Base-by-base conservation (phyloP, 2,888 invertebrate species). In the Labia minor region DNA sequence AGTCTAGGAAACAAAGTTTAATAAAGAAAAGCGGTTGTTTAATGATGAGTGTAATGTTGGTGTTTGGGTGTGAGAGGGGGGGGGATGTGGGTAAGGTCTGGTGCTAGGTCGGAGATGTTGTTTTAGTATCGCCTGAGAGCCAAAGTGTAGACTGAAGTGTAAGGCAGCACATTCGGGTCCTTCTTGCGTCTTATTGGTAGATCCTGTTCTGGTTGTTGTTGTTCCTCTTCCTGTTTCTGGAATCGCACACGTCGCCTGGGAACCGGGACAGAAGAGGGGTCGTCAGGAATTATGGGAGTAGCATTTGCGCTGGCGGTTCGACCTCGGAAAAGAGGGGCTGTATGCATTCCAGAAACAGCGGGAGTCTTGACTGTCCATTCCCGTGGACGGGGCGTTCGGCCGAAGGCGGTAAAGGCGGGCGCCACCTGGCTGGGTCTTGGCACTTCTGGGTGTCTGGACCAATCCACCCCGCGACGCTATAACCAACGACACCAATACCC, bases 361-460 rank as follows among this genome's bases (percentile, higher is more conserved):
- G 49, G 49, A 8, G 14, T 49, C 49, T 4, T 49, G 16, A 14
- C 49, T 3, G 49, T 49, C 49, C 79, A 63, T 88, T 87, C 71
- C 87, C 82, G 69, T 87, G 82, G 61, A 87, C 84, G 70, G 67
- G 69, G 67, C n/a, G 64, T 67, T 63, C 85, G 85, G 65, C 92
- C 92, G 82, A 87, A 91, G 71, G 90, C 92, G 72, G 92, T 91
- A 77, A 90, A 85, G 71, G 91, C 91, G 77, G 90, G 89, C 72
- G 90, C 86, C 73, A 92, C 87, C 78, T 90, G 83, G 75, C 90
- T 89, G 74, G 92, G 92, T 73, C 92, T 84, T 73, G 92, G 89
- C 75, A 92, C 91, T 80, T 84, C 88, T 75, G 92, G 92, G 79
- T 89, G 88, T 84, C 89, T 90, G 80, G 91, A 89, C 92, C 92